A percentile compares a stretch with the other conserved stretches of the same genome.
These are phyloP conservation scores for Petrocephalus schoutedeni DNA, from an alignment of 2,797 vertebrate species.

Conservation along the genomic window DNA sequence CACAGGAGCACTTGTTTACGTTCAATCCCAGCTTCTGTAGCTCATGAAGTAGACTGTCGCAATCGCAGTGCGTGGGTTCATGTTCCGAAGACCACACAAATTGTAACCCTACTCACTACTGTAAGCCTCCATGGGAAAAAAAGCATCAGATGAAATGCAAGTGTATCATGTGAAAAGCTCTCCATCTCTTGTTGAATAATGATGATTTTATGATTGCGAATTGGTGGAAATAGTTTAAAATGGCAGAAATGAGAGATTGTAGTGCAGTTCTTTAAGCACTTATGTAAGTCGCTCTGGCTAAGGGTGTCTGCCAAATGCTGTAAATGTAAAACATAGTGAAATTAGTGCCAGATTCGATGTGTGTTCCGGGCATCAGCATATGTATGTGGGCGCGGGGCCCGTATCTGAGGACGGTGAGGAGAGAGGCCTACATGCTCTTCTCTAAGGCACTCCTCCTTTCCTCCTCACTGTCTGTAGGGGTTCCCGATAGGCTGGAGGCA, in stretches of 20 bases:
- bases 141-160: neutral
- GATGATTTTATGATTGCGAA: neutral
- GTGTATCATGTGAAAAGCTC: neutral
- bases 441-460: conserved; percentile 79
- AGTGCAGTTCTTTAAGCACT: too few species aligned
- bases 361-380: neutral
- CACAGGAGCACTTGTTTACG: neutral
- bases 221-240: neutral
- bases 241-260: neutral
- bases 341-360: neutral
- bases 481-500: conserved; percentile 64
- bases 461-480: conserved; percentile 70
- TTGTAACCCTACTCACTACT: too few species aligned
- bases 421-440: conserved; percentile 80
- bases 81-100: too few species aligned
- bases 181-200: neutral
- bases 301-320: too few species aligned
- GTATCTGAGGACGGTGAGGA: conserved; percentile 25
- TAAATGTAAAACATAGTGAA: neutral
- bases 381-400: neutral
- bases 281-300: too few species aligned
- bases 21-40: neutral
- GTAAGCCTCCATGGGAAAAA: neutral
- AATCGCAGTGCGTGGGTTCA: neutral
- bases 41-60: neutral